These are phyloP conservation scores for Conus canariensis DNA, from an alignment of 2,888 invertebrate species.

Conservation along the genomic window DNA sequence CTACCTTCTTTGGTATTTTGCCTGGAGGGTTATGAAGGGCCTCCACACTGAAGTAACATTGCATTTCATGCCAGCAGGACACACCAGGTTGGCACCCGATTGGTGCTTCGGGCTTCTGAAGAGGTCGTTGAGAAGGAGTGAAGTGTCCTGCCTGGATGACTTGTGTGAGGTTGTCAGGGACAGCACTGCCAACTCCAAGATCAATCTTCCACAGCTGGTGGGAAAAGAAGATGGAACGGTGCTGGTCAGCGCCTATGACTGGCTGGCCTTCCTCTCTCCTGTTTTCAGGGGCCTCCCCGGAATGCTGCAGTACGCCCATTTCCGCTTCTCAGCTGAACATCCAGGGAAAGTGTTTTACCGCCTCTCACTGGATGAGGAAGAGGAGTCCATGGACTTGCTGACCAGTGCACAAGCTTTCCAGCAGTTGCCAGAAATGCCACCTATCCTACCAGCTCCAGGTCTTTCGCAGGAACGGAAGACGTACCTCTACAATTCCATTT, in stretches of 20 bases:
- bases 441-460: too few species aligned
- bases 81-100: conserved; percentile 54
- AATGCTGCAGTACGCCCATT: conserved; percentile 45
- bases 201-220: conserved; percentile 48
- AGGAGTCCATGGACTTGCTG: not conserved
- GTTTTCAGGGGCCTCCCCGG: conserved; percentile 37
- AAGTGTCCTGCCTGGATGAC: conserved; percentile 43
- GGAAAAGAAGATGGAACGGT: conserved; percentile 41
- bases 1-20: conserved; percentile 43
- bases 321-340: not conserved
- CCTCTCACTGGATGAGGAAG: not conserved
- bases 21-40: conserved; percentile 37
- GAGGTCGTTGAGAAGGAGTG: conserved; percentile 23
- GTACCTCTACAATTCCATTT: too few species aligned
- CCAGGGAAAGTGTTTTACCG: conserved; percentile 23
- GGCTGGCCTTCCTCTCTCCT: conserved; percentile 40
- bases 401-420: too few species aligned
- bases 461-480: too few species aligned
- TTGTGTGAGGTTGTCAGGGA: conserved; percentile 20
- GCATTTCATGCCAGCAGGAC: conserved; percentile 45
- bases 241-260: conserved; percentile 43
- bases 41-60: conserved; percentile 30
- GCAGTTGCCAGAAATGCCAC: too few species aligned
- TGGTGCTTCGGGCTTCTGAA: conserved; percentile 53
- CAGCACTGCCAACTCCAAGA: conserved; percentile 34